A percentile compares a stretch with the other conserved stretches of the same genome.
Conservation (phyloP, 1,140 invertebrate species). For the Macrosteles quadrilineatus region DNA sequence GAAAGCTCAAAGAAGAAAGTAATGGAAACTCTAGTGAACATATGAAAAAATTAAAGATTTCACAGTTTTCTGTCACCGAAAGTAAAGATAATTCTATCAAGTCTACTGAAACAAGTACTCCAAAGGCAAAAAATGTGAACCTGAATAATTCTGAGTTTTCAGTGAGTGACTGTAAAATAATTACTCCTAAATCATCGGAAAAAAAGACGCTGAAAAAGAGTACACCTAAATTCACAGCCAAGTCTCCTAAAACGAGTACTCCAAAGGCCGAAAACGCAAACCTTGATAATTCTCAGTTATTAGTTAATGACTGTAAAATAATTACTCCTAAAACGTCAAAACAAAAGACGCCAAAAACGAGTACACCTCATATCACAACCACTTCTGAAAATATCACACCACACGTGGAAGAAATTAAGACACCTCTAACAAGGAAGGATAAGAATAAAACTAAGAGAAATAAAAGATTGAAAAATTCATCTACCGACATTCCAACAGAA, state of each 20-base stretch:
- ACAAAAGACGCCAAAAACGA: too few relatives aligned
- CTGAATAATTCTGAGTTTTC: neutral
- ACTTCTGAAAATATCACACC: too few relatives aligned
- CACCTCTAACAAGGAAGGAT: too few relatives aligned
- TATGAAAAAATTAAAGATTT: neutral
- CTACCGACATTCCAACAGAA: too few relatives aligned
- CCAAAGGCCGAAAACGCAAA: neutral
- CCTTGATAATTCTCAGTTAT: neutral
- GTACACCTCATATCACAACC: too few relatives aligned
- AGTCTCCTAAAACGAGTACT: neutral
- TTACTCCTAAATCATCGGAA: neutral
- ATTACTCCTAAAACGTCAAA: neutral
- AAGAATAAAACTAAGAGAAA: too few relatives aligned
- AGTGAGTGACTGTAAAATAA: constrained; percentile 10
- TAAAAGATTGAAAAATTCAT: too few relatives aligned
- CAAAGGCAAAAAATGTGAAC: neutral
- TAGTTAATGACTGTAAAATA: constrained; percentile 3
- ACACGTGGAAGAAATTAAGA: too few relatives aligned
- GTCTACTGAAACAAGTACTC: neutral
- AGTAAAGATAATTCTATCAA: too few relatives aligned
- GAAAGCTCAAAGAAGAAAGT: neutral
- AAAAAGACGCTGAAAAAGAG: too few relatives aligned
- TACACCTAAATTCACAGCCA: too few relatives aligned
- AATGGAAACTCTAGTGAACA: neutral
- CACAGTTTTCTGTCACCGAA: too few relatives aligned